phyloP scores from a whole-genome alignment of 2,888 invertebrate species.

The Ormyrus nitidulus region DNA sequence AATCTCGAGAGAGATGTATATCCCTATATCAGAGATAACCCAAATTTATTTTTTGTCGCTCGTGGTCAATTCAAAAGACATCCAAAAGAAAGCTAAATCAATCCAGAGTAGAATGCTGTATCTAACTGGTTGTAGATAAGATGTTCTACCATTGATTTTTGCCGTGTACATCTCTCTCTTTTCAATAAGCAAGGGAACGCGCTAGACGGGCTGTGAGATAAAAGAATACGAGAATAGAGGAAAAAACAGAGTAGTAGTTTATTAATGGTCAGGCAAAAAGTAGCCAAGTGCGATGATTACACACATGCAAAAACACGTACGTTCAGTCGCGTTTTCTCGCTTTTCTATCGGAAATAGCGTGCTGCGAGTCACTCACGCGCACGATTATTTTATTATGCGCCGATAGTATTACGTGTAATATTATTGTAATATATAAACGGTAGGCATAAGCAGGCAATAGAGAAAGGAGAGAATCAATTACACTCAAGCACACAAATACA shows the following conservation, averaged over 20 bases:
- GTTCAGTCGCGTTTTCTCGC: conserved; percentile 50
- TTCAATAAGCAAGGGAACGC: conserved; percentile 29
- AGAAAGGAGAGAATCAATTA: conserved; percentile 43
- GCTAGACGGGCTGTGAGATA: conserved; percentile 55
- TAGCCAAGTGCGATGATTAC: neutral
- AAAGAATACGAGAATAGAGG: conserved; percentile 18
- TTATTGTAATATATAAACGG: conserved; percentile 73
- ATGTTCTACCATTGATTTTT: conserved; percentile 16
- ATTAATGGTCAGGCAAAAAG: conserved; percentile 11
- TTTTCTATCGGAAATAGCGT: conserved; percentile 65
- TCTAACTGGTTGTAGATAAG: conserved; percentile 6
- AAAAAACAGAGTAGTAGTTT: conserved; percentile 20
- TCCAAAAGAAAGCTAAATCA: conserved; percentile 12
- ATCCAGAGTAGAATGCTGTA: neutral
- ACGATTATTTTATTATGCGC: conserved; percentile 74
- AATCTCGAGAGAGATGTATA: conserved; percentile 9
- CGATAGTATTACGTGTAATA: conserved; percentile 75
- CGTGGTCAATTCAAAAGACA: conserved; percentile 33
- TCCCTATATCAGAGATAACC: conserved; percentile 6
- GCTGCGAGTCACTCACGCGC: conserved; percentile 62
- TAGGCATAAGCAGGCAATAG: conserved; percentile 50
- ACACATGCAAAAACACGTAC: conserved; percentile 10
- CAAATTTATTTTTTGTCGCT: conserved; percentile 8
- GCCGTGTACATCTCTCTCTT: conserved; percentile 21
- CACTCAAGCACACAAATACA: neutral